phyloP scores from a whole-genome alignment of 2,888 invertebrate genomes.

The Antheraea assamensis region DNA sequence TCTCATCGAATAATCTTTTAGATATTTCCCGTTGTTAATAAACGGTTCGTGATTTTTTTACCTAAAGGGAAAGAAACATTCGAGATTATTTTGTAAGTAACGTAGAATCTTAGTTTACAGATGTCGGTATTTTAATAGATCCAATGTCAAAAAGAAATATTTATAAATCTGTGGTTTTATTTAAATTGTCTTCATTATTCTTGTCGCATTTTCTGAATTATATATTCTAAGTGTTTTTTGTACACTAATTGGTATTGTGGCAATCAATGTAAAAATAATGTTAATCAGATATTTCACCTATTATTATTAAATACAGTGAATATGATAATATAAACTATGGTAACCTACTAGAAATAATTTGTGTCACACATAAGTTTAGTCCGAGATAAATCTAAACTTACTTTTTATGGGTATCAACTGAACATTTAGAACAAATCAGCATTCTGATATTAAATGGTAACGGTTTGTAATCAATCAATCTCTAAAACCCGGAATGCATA shows the following conservation, averaged over 20 bases:
- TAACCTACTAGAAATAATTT: background rate
- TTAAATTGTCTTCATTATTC: background rate
- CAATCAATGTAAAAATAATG: background rate
- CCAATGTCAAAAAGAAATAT: background rate
- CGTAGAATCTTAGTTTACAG: constrained; percentile 28
- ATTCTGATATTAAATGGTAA: too few species aligned
- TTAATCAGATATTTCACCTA: background rate
- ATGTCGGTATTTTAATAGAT: background rate
- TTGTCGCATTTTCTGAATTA: background rate
- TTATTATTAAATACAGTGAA: background rate
- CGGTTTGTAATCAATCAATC: too few species aligned
- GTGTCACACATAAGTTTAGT: background rate
- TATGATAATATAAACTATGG: background rate
- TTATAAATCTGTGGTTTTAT: background rate
- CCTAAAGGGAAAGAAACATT: constrained; percentile 12
- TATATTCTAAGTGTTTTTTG: background rate
- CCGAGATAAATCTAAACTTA: background rate
- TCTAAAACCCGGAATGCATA: too few species aligned
- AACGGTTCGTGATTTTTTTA: constrained; percentile 22
- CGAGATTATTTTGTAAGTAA: constrained; percentile 30
- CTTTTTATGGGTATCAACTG: too few species aligned
- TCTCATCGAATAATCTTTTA: constrained; percentile 8
- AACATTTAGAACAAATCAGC: too few species aligned
- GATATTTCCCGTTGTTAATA: constrained; percentile 17
- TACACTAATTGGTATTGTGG: background rate